A percentile compares a stretch with the other conserved stretches of the same genome.
Evolutionary conservation across 2,888 invertebrate species (phyloP).

Genomic region (Ametastegia equiseti): DNA sequence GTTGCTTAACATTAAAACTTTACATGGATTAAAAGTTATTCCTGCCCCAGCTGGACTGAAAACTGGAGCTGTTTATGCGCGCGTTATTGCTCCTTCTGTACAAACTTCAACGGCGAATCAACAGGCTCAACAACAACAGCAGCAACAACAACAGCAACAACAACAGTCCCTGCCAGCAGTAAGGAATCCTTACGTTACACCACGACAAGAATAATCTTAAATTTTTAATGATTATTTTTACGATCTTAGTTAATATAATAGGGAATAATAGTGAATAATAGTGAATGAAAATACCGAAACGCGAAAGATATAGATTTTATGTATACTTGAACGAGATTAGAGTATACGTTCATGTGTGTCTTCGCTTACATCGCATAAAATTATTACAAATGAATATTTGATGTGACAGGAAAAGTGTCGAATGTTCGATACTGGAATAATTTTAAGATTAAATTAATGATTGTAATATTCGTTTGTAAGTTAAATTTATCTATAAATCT

Average conservation of each 20-base stretch:
- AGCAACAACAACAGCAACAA: conserved; percentile 56
- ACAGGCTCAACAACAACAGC: conserved; percentile 56
- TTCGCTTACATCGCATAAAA: not conserved
- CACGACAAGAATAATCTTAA: conserved; percentile 61
- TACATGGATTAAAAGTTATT: conserved; percentile 73
- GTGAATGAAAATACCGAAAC: not conserved
- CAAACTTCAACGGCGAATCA: conserved; percentile 62
- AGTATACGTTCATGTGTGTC: not conserved
- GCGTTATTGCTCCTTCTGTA: conserved; percentile 73
- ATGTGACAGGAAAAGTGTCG: no score
- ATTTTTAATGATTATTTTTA: conserved; percentile 57
- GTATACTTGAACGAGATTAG: not conserved
- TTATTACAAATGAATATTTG: not conserved
- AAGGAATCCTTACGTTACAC: conserved; percentile 64
- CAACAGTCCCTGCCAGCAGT: conserved; percentile 59
- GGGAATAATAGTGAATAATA: conserved; percentile 24
- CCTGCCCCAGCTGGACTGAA: conserved; percentile 72
- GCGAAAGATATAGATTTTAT: conserved; percentile 1
- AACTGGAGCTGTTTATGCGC: conserved; percentile 72
- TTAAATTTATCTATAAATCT: conserved; percentile 20
- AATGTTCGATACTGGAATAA: not conserved
- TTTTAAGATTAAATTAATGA: conserved; percentile 8
- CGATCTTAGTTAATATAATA: conserved; percentile 38
- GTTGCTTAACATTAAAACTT: conserved; percentile 71
- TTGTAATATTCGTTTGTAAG: conserved; percentile 38